These are phyloP conservation scores for Pseudomyrmex gracilis DNA, from an alignment of 1,140 invertebrate genomes.

Conservation along the genomic window DNA sequence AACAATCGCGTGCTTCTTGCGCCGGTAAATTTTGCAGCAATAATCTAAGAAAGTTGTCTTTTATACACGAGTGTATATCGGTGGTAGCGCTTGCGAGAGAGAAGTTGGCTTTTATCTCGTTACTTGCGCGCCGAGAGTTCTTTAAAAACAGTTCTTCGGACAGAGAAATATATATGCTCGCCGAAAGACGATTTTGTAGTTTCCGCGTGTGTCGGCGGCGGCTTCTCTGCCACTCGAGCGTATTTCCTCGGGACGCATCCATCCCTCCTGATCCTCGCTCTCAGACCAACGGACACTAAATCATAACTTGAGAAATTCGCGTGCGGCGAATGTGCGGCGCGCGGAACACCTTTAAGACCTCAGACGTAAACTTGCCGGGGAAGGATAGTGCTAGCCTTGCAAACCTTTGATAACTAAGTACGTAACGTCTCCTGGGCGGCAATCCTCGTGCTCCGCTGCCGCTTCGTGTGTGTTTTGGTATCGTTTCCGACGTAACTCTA, in stretches of 20 bases:
- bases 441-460: conserved; percentile 55
- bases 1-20: conserved; percentile 1
- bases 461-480: not conserved
- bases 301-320: conserved; percentile 85
- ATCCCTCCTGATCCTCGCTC: conserved; percentile 42
- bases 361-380: conserved; percentile 75
- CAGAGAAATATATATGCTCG: not conserved
- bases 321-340: conserved; percentile 73
- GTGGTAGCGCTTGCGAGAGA: not conserved
- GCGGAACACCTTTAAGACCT: conserved; percentile 82
- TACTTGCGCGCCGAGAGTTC: not conserved
- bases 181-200: not conserved
- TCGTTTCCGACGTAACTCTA: conserved; percentile 23
- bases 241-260: conserved; percentile 21
- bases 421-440: conserved; percentile 55
- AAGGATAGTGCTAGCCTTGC: conserved; percentile 74
- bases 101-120: not conserved
- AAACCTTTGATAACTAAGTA: conserved; percentile 80
- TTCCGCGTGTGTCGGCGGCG: not conserved
- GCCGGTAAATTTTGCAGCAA: not conserved
- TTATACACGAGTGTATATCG: too few relatives aligned
- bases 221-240: not conserved
- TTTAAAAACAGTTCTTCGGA: not conserved
- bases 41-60: not conserved
- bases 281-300: conserved; percentile 77